These are phyloP conservation scores for Corythaixoides concolor DNA, from an alignment of 2,113 vertebrate genomes.

Conservation along the genomic window DNA sequence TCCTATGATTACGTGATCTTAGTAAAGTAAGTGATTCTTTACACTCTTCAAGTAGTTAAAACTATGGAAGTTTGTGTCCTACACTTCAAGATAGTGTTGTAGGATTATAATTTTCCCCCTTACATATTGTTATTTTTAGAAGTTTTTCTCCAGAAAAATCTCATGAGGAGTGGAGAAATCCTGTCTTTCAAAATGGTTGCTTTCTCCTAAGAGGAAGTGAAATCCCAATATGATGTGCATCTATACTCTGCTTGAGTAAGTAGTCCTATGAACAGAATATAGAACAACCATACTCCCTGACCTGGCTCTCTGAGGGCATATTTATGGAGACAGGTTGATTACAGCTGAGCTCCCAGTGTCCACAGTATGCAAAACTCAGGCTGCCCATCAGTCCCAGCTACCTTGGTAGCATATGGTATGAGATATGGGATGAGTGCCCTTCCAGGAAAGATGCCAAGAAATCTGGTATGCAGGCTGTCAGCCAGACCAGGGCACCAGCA, in stretches of 20 bases:
- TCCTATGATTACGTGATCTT: not conserved
- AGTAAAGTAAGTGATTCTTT: not conserved
- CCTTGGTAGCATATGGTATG: not conserved
- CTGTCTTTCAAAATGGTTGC: not conserved
- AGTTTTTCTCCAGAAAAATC: not conserved
- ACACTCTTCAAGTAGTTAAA: not conserved
- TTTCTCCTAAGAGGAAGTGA: not conserved
- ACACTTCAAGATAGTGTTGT: not conserved
- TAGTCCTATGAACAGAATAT: not conserved
- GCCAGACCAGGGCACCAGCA: not conserved
- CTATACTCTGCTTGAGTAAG: not conserved
- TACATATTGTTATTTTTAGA: not conserved
- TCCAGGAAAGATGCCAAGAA: not conserved
- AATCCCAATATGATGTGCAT: rapidly evolving
- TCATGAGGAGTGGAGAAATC: not conserved
- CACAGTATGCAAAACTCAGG: not conserved
- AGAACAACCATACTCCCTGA: not conserved
- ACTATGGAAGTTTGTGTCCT: not conserved
- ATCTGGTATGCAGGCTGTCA: not conserved
- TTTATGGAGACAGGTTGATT: not conserved
- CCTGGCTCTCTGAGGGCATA: not conserved
- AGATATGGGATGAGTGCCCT: not conserved
- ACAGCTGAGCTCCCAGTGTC: not conserved
- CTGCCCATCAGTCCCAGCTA: not conserved
- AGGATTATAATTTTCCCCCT: not conserved